A percentile compares a stretch with the other conserved stretches of the same genome.
Evolutionary conservation across 2,888 invertebrate species (phyloP).

Genomic region (Hirtodrosophila histrioides): DNA sequence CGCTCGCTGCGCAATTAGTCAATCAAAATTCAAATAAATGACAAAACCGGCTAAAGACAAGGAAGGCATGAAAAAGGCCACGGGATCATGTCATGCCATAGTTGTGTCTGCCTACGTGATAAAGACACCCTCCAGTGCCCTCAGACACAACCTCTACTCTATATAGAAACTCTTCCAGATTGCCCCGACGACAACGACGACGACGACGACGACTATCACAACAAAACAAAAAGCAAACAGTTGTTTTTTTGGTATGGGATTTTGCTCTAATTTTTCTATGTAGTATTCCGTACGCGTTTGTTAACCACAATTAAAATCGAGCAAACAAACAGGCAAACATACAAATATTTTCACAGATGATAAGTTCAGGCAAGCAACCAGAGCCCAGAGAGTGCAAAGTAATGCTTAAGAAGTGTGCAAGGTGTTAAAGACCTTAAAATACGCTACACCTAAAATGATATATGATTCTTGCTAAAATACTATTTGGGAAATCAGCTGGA

Average conservation of each 20-base stretch:
- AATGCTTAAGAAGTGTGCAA: slow-evolving; percentile 23
- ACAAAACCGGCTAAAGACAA: slow-evolving; percentile 41
- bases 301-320: slow-evolving; percentile 75
- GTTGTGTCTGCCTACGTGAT: slow-evolving; percentile 58
- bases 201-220: slow-evolving; percentile 26
- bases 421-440: slow-evolving; percentile 74
- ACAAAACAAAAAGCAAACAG: slow-evolving; percentile 1
- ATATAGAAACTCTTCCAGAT: slow-evolving; percentile 13
- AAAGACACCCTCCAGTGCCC: slow-evolving; percentile 38
- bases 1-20: slow-evolving; percentile 78
- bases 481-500: neutral
- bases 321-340: slow-evolving; percentile 68
- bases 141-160: slow-evolving; percentile 2
- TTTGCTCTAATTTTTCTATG: slow-evolving; percentile 79
- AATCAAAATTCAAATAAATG: slow-evolving; percentile 77
- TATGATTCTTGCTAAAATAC: slow-evolving; percentile 13
- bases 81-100: slow-evolving; percentile 66
- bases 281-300: slow-evolving; percentile 29
- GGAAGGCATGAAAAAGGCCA: slow-evolving; percentile 77
- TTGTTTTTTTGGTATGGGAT: slow-evolving; percentile 56
- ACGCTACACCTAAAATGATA: slow-evolving; percentile 58
- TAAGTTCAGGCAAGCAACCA: slow-evolving; percentile 59
- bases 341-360: slow-evolving; percentile 82
- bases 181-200: slow-evolving; percentile 7
- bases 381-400: slow-evolving; percentile 7